Conservation (phyloP, 2,113 vertebrate species). For the Choloepus hoffmanni region DNA sequence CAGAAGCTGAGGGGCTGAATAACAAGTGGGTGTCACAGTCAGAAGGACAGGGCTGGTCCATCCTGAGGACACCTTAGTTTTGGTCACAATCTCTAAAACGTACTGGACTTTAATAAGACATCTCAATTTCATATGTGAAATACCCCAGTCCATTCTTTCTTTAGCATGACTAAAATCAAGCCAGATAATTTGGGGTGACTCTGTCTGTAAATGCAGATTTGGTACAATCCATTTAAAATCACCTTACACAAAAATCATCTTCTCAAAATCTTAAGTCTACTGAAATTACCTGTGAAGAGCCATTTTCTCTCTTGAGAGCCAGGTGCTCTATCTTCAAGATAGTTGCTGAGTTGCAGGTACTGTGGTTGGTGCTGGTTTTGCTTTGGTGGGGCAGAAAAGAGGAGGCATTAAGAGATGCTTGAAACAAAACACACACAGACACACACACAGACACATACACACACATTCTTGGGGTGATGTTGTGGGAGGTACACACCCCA, state of each 20-base stretch:
- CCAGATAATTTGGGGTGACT: neutral
- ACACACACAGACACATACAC: neutral
- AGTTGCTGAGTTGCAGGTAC: too few species aligned
- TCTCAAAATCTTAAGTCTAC: neutral
- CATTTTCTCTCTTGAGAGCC: neutral
- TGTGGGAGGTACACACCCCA: neutral
- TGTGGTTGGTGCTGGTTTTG: accelerated
- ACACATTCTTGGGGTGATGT: neutral
- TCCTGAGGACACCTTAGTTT: neutral
- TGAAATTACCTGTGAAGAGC: neutral
- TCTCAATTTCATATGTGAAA: neutral
- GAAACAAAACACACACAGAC: neutral
- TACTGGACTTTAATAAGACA: neutral
- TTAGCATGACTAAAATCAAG: neutral
- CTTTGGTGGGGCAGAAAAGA: neutral
- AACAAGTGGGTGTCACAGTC: neutral
- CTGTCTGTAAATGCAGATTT: neutral
- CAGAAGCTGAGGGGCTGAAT: neutral
- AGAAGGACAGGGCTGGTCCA: accelerated
- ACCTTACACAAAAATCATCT: neutral
- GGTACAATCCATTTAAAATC: neutral
- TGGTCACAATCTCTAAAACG: neutral
- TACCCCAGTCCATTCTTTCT: neutral
- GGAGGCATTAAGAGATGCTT: neutral
- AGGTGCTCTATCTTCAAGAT: neutral